A percentile compares a stretch with the other conserved stretches of the same genome.
Evolutionary conservation across 2,888 invertebrate species (phyloP).

Genomic region (Standfussiana lucernea): DNA sequence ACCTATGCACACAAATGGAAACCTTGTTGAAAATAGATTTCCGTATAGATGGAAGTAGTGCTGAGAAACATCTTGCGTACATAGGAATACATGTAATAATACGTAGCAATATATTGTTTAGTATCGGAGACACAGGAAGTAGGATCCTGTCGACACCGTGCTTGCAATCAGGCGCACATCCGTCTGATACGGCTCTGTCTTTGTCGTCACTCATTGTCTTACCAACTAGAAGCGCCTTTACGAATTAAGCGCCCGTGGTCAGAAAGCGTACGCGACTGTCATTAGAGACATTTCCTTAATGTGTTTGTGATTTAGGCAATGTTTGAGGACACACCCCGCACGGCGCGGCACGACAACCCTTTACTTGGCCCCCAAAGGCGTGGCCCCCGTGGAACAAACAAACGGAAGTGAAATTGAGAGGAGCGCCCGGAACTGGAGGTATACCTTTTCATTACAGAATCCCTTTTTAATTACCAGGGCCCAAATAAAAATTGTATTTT

Average conservation of each 20-base stretch:
- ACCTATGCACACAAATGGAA: background rate
- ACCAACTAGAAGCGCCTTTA: constrained; percentile 56
- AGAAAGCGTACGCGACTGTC: constrained; percentile 46
- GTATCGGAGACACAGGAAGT: constrained; percentile 80
- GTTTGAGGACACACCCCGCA: constrained; percentile 80
- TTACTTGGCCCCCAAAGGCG: constrained; percentile 85
- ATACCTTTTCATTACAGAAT: constrained; percentile 91
- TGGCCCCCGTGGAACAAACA: constrained; percentile 87
- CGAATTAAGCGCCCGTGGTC: constrained; percentile 54
- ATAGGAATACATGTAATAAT: constrained; percentile 15
- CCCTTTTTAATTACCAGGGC: constrained; percentile 90
- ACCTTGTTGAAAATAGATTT: constrained; percentile 19
- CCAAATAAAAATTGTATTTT: constrained; percentile 90
- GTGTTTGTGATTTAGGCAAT: constrained; percentile 76
- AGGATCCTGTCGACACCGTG: constrained; percentile 72
- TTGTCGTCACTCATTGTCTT: constrained; percentile 60
- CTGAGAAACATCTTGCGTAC: constrained; percentile 39
- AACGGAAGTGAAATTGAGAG: constrained; percentile 90
- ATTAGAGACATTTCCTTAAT: constrained; percentile 68
- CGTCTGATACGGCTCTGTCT: constrained; percentile 65
- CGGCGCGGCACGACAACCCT: constrained; percentile 83
- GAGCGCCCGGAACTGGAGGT: constrained; percentile 89
- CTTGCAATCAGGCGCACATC: constrained; percentile 85
- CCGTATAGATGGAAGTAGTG: constrained; percentile 43
- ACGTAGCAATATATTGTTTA: constrained; percentile 58